A percentile compares a stretch with the other conserved stretches of the same genome.
phyloP scores from a whole-genome alignment of 2,888 invertebrate genomes.

The Lasioglossum villosulum region DNA sequence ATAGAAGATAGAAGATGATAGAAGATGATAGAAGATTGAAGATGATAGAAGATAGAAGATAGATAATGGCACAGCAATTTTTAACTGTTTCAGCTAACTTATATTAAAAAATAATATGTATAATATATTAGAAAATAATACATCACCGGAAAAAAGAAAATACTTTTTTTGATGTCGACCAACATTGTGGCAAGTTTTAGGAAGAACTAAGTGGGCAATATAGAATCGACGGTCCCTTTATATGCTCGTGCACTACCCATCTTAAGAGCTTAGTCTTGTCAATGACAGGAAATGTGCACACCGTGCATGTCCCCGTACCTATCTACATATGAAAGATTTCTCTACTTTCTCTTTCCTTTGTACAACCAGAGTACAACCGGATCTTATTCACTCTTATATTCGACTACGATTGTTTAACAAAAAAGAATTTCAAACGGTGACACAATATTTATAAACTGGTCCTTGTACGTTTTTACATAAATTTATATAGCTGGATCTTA shows the following conservation, averaged over 20 bases:
- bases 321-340: slow-evolving; percentile 59
- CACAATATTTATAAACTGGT: neutral
- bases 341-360: slow-evolving; percentile 60
- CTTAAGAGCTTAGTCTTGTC: slow-evolving; percentile 76
- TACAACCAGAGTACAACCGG: neutral
- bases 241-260: slow-evolving; percentile 54
- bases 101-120: neutral
- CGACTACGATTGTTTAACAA: neutral
- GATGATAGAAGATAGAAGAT: too few relatives aligned
- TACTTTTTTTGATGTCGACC: slow-evolving; percentile 31
- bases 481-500: too few relatives aligned
- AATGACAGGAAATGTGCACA: slow-evolving; percentile 70
- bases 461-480: too few relatives aligned
- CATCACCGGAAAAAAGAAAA: slow-evolving; percentile 60
- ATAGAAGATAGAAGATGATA: too few relatives aligned
- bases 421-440: neutral
- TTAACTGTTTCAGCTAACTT: too few relatives aligned
- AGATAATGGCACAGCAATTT: too few relatives aligned
- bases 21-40: too few relatives aligned
- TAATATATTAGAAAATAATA: neutral
- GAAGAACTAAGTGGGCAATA: slow-evolving; percentile 61
- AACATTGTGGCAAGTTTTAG: slow-evolving; percentile 53
- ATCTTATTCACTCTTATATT: neutral
- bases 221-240: slow-evolving; percentile 67
- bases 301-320: slow-evolving; percentile 35